Evolutionary conservation across 2,888 invertebrate genomes (phyloP).

Genomic region (Conchocele bisecta): DNA sequence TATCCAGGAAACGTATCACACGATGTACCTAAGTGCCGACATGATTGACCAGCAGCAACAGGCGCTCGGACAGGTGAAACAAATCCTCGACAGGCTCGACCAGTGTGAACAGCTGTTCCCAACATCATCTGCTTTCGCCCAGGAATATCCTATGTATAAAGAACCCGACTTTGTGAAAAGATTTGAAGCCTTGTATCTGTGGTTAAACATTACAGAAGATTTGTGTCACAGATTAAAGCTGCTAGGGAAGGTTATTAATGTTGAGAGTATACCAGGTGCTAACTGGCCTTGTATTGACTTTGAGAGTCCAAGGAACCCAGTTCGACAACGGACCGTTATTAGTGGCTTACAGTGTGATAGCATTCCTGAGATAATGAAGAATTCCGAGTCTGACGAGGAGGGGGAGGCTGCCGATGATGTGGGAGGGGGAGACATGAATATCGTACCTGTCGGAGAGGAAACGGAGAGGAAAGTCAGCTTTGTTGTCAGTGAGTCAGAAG

Average conservation of each 20-base stretch:
- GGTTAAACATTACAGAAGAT: slow-evolving; percentile 95
- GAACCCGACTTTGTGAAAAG: slow-evolving; percentile 87
- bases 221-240: slow-evolving; percentile 91
- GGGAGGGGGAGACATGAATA: slow-evolving; percentile 6
- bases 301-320: slow-evolving; percentile 47
- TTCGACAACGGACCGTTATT: neutral
- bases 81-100: slow-evolving; percentile 89
- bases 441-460: slow-evolving; percentile 19
- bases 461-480: slow-evolving; percentile 51
- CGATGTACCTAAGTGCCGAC: slow-evolving; percentile 65
- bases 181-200: slow-evolving; percentile 92
- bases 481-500: slow-evolving; percentile 41
- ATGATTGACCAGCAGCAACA: slow-evolving; percentile 87
- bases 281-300: slow-evolving; percentile 80
- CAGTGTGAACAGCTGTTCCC: slow-evolving; percentile 92
- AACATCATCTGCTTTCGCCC: slow-evolving; percentile 90
- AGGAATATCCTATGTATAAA: slow-evolving; percentile 88
- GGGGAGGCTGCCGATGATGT: slow-evolving; percentile 42
- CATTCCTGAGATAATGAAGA: slow-evolving; percentile 67
- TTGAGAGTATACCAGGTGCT: slow-evolving; percentile 70
- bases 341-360: slow-evolving; percentile 48
- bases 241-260: slow-evolving; percentile 81
- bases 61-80: slow-evolving; percentile 90
- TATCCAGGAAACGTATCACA: slow-evolving; percentile 62
- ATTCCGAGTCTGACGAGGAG: slow-evolving; percentile 49